These are phyloP conservation scores for Diplazon laetatorius DNA, from an alignment of 2,888 invertebrate genomes.

Conservation along the genomic window DNA sequence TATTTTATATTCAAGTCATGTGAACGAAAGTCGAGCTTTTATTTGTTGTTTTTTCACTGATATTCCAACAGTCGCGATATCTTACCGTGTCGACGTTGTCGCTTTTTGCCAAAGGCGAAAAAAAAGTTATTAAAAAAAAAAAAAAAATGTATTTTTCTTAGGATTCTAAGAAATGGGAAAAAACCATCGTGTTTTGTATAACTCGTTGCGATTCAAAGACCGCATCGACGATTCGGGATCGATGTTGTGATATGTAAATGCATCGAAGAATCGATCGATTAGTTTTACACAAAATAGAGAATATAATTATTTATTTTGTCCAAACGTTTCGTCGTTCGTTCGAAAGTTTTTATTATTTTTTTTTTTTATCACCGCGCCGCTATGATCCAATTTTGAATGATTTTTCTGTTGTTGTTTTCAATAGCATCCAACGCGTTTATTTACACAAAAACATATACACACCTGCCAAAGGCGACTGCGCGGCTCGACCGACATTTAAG, in stretches of 20 bases:
- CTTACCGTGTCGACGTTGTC: background rate
- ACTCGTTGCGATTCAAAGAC: slow-evolving; percentile 21
- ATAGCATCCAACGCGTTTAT: slow-evolving; percentile 48
- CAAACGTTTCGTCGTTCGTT: background rate
- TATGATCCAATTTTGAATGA: too few species aligned
- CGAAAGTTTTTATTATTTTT: background rate
- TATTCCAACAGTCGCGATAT: slow-evolving; percentile 25
- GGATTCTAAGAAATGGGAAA: background rate
- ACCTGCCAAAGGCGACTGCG: background rate
- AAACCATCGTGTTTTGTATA: slow-evolving; percentile 12
- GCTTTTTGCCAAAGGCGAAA: slow-evolving; percentile 10
- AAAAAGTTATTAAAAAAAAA: slow-evolving; percentile 22
- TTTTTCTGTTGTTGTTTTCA: too few species aligned
- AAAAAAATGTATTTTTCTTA: background rate
- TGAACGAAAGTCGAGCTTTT: slow-evolving; percentile 12
- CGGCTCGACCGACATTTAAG: slow-evolving; percentile 30
- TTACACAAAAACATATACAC: slow-evolving; percentile 48
- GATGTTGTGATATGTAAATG: slow-evolving; percentile 46
- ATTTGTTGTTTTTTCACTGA: slow-evolving; percentile 28
- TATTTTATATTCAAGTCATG: slow-evolving; percentile 44
- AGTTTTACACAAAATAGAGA: slow-evolving; percentile 37
- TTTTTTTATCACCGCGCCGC: too few species aligned
- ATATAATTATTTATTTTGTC: slow-evolving; percentile 61
- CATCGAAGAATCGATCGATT: slow-evolving; percentile 19
- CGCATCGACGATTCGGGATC: slow-evolving; percentile 4